These are phyloP conservation scores for Zaprionus tsacasi DNA, from an alignment of 1,140 invertebrate genomes.

Conservation along the genomic window DNA sequence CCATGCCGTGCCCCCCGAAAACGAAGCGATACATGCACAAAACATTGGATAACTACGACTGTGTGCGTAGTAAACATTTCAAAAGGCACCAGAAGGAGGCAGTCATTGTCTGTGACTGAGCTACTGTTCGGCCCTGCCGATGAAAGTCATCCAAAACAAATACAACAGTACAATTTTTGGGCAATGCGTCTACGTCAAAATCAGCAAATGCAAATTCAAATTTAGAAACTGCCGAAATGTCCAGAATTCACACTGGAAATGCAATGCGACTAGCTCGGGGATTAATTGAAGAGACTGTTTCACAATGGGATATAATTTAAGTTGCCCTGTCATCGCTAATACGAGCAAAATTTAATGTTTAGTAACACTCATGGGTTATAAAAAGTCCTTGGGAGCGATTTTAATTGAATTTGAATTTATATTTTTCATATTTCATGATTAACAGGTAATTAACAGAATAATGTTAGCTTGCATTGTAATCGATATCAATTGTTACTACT, in stretches of 20 bases:
- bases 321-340: background rate
- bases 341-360: too few species aligned
- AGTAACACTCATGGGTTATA: too few species aligned
- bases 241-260: conserved; percentile 19
- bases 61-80: conserved; percentile 32
- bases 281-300: background rate
- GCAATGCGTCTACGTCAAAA: conserved; percentile 58
- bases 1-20: background rate
- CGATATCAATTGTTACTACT: too few species aligned
- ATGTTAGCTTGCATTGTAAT: too few species aligned
- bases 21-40: conserved; percentile 7
- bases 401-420: too few species aligned
- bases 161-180: conserved; percentile 52
- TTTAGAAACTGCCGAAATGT: conserved; percentile 50
- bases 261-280: background rate
- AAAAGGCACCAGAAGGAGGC: conserved; percentile 22
- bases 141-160: conserved; percentile 42
- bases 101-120: conserved; percentile 42
- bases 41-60: conserved; percentile 4
- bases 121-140: conserved; percentile 13
- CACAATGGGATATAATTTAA: background rate
- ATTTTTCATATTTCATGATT: too few species aligned
- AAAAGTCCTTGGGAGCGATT: too few species aligned
- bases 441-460: too few species aligned
- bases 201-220: conserved; percentile 57